Evolutionary conservation across 2,113 vertebrate genomes (phyloP), one percentile per base, ranked within the genome.

Genomic region (Hipposideros armiger): DNA sequence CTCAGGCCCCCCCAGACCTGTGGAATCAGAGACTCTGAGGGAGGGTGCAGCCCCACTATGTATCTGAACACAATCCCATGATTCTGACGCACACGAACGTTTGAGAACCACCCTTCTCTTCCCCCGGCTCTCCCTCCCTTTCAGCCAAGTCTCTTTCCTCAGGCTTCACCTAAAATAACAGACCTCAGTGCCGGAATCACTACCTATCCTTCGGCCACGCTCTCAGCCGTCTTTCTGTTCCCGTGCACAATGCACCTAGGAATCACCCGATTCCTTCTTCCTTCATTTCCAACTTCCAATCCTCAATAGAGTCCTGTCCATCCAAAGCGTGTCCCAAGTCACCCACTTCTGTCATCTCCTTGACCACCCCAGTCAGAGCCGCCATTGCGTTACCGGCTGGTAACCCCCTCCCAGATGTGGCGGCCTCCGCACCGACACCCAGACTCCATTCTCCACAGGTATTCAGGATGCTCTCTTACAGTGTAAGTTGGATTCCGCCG

Each of bases 161-260:
- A 45, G 36, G 4, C 76, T 13, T 45, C 67, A 13, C 15, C 4
- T 28, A 24, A 60, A 80, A 74, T 14, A 1, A 20, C 62, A 26
- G 56, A 32, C 32, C 19, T 58, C 28, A 4, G 1, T 0, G 47
- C 28, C 17, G 1, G 50, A 45, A 47, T 9, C 10, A 5, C 20
- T 2, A 10, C 32, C 17, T 40, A 17, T 66, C 36, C 58, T 24
- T 67, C 7, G 4, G n/a, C 16, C 22, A 36, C 40, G 0, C 45
- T 9, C 42, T 30, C 14, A 1, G 32, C 54, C 58, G 45, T 24
- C 70, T 26, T 11, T 47, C 58, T 17, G 58, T 13, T 20, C 73
- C 7, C 2, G 47, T 5, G 28, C 28, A 0, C 4, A 13, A 26
- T 10, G 5, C 42, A 4, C 5, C 19, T 0, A 24, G 22, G 42